Evolutionary conservation across 2,113 vertebrate species (phyloP), one percentile per base, ranked within the genome.

Genomic region (Ellobius talpinus): DNA sequence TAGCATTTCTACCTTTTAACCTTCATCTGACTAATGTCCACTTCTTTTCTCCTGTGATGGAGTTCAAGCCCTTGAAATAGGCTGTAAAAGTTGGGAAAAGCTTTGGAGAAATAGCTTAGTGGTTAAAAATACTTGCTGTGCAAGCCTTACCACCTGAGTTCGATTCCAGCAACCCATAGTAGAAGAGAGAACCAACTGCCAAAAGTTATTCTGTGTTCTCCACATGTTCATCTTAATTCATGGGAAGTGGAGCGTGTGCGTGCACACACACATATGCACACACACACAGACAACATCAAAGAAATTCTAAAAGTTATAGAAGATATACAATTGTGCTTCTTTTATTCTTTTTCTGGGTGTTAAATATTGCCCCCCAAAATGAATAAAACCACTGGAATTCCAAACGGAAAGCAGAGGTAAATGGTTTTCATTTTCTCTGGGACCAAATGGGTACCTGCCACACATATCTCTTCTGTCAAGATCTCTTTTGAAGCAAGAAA

Each of bases 1-100:
- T 89, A 97, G 93, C 96, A 96, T 95, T 93, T 97, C 96, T 96
- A 90, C 95, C 97, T 98, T 98, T 98, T 98, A 97, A 91, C 95
- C 97, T 98, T 89, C 93, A 92, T 92, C 94, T 96, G 92, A 97
- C 95, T 96, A 95, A 92, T 31, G 72, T 89, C 91, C 66, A 70
- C 88, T 94, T 93, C 77, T 90, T 89, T 88, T 91, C 88, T 97
- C 96, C 96, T 96, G 72, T 93, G 97, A 96, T 89, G 94, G 91
- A 88, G 98, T 97, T 98, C 97, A 98, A 97, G 72, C 47, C 93
- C 94, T 94, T 97, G 89, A 96, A 91, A 97, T 93, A 87, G 36
- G 76, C 88, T 96, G 86, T 84, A 86, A 97, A 98, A 92, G 79
- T 96, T 97, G 92, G 97, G 95, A 85, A 92, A 98, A 77, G 63